Evolutionary conservation across 2,113 vertebrate species (phyloP).

Genomic region (Hemibates koningsi): DNA sequence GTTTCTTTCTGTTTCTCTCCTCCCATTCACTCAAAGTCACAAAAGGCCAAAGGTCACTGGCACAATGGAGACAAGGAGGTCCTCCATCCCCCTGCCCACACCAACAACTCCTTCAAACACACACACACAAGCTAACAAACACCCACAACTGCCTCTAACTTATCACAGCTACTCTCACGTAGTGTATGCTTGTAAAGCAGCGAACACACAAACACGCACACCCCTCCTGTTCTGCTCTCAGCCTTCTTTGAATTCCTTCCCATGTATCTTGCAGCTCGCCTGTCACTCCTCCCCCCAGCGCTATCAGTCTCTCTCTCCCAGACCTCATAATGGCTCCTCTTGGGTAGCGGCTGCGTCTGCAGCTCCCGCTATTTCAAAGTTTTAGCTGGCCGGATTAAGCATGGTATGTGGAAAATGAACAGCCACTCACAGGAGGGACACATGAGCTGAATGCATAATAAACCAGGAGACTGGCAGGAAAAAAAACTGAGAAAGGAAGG

Average conservation of each 20-base stretch:
- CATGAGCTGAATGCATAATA: constrained; percentile 68
- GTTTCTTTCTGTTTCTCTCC: constrained; percentile 7
- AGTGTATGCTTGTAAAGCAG: neutral
- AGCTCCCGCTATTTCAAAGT: constrained; percentile 61
- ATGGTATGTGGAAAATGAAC: constrained; percentile 67
- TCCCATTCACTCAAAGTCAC: constrained; percentile 55
- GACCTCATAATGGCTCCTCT: constrained; percentile 62
- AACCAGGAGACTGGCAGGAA: constrained; percentile 31
- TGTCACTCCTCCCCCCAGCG: constrained; percentile 48
- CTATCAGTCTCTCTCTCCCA: constrained; percentile 56
- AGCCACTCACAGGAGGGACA: constrained; percentile 63
- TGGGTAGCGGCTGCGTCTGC: constrained; percentile 48
- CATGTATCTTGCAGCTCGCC: constrained; percentile 52
- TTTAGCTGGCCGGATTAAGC: constrained; percentile 66
- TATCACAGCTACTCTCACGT: neutral
- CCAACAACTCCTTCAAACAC: constrained; percentile 5
- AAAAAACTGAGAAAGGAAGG: neutral
- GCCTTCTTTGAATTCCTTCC: constrained; percentile 66
- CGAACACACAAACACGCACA: constrained; percentile 28
- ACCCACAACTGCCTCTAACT: neutral
- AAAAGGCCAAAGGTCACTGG: constrained; percentile 48
- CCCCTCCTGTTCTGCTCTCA: constrained; percentile 35
- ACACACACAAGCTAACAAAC: neutral
- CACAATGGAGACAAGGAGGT: constrained; percentile 46
- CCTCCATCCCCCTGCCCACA: constrained; percentile 1